phyloP scores from a whole-genome alignment of 1,140 invertebrate species.

The Lethrus apterus region DNA sequence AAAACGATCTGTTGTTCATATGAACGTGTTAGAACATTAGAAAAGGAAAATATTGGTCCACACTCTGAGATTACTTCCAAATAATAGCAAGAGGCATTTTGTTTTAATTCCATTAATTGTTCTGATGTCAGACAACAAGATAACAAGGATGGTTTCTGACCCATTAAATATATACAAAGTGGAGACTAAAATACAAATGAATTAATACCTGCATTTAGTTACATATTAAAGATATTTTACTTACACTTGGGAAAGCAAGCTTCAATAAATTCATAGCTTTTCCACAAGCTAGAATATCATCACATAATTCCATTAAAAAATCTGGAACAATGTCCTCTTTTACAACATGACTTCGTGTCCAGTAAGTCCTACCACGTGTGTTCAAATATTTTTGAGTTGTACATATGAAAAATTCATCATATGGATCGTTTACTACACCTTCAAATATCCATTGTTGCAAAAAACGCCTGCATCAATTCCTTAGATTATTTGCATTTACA shows the following conservation, averaged over 20 bases:
- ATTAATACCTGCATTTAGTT: no score
- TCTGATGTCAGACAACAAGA: conserved; percentile 33
- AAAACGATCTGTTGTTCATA: conserved; percentile 21
- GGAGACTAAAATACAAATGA: conserved; percentile 26
- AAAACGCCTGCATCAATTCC: conserved; percentile 27
- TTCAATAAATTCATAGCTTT: conserved; percentile 38
- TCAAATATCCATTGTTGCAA: conserved; percentile 38
- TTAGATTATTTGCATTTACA: neutral
- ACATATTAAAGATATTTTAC: conserved; percentile 10
- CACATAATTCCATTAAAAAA: conserved; percentile 33
- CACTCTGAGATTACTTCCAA: conserved; percentile 30
- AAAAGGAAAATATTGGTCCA: conserved; percentile 29
- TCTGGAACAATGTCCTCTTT: conserved; percentile 34
- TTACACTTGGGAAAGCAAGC: conserved; percentile 32
- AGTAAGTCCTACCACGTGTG: conserved; percentile 34
- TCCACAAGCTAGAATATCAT: conserved; percentile 35
- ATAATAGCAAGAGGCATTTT: conserved; percentile 29
- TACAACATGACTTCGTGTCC: conserved; percentile 33
- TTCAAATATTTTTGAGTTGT: conserved; percentile 27
- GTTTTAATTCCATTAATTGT: conserved; percentile 25
- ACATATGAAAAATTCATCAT: conserved; percentile 39
- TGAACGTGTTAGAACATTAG: conserved; percentile 17
- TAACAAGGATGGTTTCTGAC: conserved; percentile 27
- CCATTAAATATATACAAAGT: conserved; percentile 30
- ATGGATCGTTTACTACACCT: conserved; percentile 36